Conservation (phyloP, 1,140 invertebrate species). For the Trinorchestia longiramus region DNA sequence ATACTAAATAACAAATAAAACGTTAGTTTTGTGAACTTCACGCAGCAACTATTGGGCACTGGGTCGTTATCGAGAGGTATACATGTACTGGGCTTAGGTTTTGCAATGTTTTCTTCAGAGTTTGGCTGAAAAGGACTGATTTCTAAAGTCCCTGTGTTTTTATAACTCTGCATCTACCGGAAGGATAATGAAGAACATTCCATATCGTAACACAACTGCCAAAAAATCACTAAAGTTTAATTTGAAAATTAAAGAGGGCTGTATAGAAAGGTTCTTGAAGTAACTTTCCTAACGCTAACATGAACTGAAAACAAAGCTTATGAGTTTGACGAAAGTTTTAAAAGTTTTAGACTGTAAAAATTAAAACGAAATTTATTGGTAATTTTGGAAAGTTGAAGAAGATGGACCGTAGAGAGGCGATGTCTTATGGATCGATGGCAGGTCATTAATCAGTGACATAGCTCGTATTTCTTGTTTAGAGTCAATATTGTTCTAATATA, state of each 20-base stretch:
- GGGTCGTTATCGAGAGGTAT: too few relatives aligned
- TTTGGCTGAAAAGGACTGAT: too few relatives aligned
- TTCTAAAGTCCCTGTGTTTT: too few relatives aligned
- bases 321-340: background rate
- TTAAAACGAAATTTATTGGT: background rate
- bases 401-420: background rate
- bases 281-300: background rate
- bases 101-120: too few relatives aligned
- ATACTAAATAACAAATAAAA: too few relatives aligned
- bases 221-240: background rate
- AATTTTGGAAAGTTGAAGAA: background rate
- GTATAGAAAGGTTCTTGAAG: background rate
- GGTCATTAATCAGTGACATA: background rate
- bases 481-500: background rate
- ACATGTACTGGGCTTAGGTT: too few relatives aligned
- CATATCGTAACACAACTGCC: too few relatives aligned
- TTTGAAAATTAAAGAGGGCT: background rate
- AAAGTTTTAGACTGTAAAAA: background rate
- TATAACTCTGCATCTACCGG: too few relatives aligned
- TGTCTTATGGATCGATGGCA: background rate
- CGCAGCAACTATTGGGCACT: too few relatives aligned
- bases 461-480: background rate
- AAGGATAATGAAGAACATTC: too few relatives aligned
- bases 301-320: background rate
- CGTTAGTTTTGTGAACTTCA: too few relatives aligned